Evolutionary conservation across 2,888 invertebrate species (phyloP), one percentile per base, ranked within the genome.

Genomic region (Tetropium fuscum): DNA sequence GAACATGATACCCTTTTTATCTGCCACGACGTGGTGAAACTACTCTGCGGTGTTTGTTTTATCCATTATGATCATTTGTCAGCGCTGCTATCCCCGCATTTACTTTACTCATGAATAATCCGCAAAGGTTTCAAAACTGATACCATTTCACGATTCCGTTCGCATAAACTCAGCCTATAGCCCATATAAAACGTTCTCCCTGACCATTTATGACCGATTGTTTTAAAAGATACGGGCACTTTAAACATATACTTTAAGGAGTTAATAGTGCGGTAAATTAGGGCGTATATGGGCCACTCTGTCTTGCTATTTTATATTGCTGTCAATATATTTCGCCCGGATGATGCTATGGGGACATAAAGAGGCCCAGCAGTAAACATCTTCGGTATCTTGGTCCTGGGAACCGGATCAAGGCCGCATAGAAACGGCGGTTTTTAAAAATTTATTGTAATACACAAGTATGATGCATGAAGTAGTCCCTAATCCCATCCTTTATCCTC

Each of bases 341-440:
- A 40, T 20, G 38, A 38, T 40, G 19, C 51, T 18, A 20, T 2
- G 0, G 6, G 10, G 20, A 34, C 47, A 34, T 19, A 40, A 51
- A 51, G 18, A n/a, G 40, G 18, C 27, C 13, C 8, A 8, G n/a
- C 27, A 40, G 40, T 51, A 51, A 51, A 51, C 51, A 51, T 15
- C 6, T 16, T 40, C 34, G 8, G 10, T 47, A 32, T 47, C 32
- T 47, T 19, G 2, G 3, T 11, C 2, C 51, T 13, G 3, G 15
- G 20, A 49, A 49, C 7, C 40, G 18, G 40, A 27, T 25, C 51
- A 51, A 51, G 51, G 51, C 13, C 27, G 40, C 51, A 51, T 51
- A 40, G 51, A 40, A 51, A 51, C 13, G 51, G 27, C 5, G 40
- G 7, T 19, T 27, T 38, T 13, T 25, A 51, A 51, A 51, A 49